These are phyloP conservation scores for Gymnocheta viridis DNA, from an alignment of 2,888 invertebrate species.

Conservation along the genomic window DNA sequence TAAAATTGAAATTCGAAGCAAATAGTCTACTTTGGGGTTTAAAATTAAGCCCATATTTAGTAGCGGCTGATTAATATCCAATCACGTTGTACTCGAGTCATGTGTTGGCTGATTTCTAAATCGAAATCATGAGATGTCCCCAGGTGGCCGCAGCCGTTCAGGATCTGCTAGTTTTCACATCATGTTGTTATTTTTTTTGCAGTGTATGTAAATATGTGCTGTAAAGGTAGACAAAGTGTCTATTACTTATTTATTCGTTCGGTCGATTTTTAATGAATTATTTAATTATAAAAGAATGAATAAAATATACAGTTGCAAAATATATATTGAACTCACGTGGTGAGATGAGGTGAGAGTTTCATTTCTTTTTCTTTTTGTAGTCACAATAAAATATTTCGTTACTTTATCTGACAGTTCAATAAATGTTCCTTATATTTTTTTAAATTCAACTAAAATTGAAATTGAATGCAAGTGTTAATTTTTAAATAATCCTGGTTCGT, in stretches of 20 bases:
- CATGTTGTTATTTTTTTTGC: neutral
- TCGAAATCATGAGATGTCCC: too few relatives aligned
- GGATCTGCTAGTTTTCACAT: too few relatives aligned
- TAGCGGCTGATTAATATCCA: too few relatives aligned
- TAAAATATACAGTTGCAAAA: neutral
- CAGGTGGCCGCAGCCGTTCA: too few relatives aligned
- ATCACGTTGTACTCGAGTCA: too few relatives aligned
- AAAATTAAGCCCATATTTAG: too few relatives aligned
- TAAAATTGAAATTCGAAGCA: too few relatives aligned
- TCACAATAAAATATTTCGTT: neutral
- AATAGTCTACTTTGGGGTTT: too few relatives aligned
- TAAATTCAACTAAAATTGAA: neutral
- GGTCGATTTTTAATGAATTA: neutral
- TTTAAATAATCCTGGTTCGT: constrained; percentile 4
- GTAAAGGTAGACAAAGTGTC: constrained; percentile 4
- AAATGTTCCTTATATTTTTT: neutral
- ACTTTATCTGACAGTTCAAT: neutral
- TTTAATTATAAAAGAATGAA: constrained; percentile 15
- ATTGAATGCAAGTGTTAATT: constrained; percentile 24
- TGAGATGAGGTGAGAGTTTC: neutral
- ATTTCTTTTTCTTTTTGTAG: neutral
- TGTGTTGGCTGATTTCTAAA: too few relatives aligned
- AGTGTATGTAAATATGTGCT: neutral
- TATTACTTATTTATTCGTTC: neutral
- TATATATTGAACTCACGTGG: constrained; percentile 15